A percentile compares a stretch with the other conserved stretches of the same genome.
Conservation (phyloP, 2,797 vertebrate species). For the Tangara arthus region DNA sequence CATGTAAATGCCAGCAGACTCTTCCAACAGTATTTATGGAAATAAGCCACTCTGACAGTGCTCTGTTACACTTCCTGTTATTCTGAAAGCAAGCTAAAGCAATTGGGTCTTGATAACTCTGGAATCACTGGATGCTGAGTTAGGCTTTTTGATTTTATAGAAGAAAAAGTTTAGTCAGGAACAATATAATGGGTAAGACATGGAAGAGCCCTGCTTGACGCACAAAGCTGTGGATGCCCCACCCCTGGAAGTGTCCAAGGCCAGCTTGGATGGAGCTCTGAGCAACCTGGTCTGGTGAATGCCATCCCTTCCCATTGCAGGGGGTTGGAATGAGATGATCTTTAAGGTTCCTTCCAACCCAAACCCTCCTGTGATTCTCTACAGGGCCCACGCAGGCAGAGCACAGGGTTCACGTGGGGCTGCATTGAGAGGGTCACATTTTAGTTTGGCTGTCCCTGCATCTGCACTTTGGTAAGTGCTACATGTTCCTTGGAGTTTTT, state of each 20-base stretch:
- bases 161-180: not conserved
- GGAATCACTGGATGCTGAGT: not conserved
- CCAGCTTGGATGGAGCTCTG: not conserved
- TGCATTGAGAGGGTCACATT: not conserved
- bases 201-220: not conserved
- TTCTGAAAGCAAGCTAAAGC: not conserved
- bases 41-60: not conserved
- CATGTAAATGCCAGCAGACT: not conserved
- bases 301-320: not conserved
- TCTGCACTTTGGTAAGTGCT: not conserved
- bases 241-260: not conserved
- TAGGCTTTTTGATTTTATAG: not conserved
- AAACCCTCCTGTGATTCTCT: not conserved
- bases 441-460: not conserved
- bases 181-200: accelerated
- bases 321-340: accelerated
- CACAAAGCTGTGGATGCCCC: not conserved
- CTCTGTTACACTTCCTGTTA: not conserved
- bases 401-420: not conserved
- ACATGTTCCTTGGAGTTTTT: not conserved
- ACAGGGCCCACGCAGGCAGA: not conserved
- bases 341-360: not conserved
- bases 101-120: not conserved
- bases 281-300: not conserved
- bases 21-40: not conserved